A percentile compares a stretch with the other conserved stretches of the same genome.
Conservation (phyloP, 2,797 vertebrate species). For the Valencia hispanica region DNA sequence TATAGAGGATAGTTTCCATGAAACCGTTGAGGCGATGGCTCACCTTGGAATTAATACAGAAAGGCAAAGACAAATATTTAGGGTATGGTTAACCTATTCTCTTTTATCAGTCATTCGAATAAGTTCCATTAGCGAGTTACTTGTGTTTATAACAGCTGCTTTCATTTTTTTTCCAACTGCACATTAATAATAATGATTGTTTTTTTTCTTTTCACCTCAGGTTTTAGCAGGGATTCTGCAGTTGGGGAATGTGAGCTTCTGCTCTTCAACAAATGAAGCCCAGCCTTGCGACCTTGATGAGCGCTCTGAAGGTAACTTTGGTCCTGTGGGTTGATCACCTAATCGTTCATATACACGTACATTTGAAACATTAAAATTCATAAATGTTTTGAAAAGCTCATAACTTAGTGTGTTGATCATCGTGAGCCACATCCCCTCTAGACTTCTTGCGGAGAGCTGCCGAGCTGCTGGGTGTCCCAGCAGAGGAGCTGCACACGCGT, state of each 20-base stretch:
- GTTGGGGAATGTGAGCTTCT: constrained; percentile 89
- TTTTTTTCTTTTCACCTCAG: constrained; percentile 69
- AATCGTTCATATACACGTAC: not conserved
- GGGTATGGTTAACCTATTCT: constrained; percentile 75
- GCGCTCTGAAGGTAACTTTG: constrained; percentile 81
- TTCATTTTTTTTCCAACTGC: not conserved
- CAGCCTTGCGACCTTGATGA: constrained; percentile 84
- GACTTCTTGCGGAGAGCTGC: constrained; percentile 81
- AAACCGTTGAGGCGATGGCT: constrained; percentile 90
- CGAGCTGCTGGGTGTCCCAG: constrained; percentile 81
- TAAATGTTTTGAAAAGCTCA: not conserved
- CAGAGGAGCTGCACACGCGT: constrained; percentile 79
- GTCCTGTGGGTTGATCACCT: not conserved
- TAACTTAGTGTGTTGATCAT: not conserved
- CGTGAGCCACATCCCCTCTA: constrained; percentile 45
- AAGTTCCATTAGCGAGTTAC: not conserved
- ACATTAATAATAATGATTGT: not conserved
- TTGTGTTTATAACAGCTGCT: not conserved
- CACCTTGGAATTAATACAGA: constrained; percentile 86
- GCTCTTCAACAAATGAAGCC: constrained; percentile 82
- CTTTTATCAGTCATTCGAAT: not conserved
- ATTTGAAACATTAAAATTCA: not conserved
- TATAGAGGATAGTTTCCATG: constrained; percentile 91
- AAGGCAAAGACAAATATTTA: constrained; percentile 88
- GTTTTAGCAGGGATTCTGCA: constrained; percentile 91